Conservation (phyloP, 2,888 invertebrate genomes). For the Oscheius sp. region DNA sequence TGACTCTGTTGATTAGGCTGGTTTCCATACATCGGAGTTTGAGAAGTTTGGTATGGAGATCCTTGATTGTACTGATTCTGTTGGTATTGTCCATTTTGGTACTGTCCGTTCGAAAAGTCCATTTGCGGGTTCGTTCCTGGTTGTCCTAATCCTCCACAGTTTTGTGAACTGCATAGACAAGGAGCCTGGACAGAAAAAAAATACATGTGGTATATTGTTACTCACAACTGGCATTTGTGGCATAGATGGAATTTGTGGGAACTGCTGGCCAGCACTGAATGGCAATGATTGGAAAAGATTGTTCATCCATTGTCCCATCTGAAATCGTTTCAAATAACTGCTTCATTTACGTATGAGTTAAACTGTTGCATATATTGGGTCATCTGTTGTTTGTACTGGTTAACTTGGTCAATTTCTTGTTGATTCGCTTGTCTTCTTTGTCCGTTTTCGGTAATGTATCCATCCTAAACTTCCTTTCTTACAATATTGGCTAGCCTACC, state of each 20-base stretch:
- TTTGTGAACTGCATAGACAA: constrained; percentile 47
- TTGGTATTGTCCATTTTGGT: constrained; percentile 20
- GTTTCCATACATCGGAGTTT: constrained; percentile 9
- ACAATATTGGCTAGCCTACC: neutral
- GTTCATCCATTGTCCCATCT: constrained; percentile 51
- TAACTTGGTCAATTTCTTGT: constrained; percentile 40
- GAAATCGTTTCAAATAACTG: no score
- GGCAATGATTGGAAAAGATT: constrained; percentile 46
- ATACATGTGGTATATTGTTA: neutral
- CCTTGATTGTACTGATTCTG: constrained; percentile 10
- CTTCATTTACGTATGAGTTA: constrained; percentile 48
- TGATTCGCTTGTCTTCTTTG: constrained; percentile 45
- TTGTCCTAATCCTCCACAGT: constrained; percentile 32
- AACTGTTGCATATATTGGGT: constrained; percentile 50
- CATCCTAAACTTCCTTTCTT: constrained; percentile 32
- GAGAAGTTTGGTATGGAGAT: neutral
- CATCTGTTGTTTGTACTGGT: constrained; percentile 44
- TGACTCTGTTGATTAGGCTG: no score
- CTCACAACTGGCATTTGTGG: constrained; percentile 47
- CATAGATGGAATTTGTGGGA: constrained; percentile 49
- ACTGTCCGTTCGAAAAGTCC: constrained; percentile 11
- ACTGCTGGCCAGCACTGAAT: constrained; percentile 34
- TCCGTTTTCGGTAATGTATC: constrained; percentile 47
- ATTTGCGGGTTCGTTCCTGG: constrained; percentile 18
- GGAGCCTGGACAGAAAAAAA: constrained; percentile 37